phyloP scores from a whole-genome alignment of 2,888 invertebrate genomes.

The Baccha elongata region DNA sequence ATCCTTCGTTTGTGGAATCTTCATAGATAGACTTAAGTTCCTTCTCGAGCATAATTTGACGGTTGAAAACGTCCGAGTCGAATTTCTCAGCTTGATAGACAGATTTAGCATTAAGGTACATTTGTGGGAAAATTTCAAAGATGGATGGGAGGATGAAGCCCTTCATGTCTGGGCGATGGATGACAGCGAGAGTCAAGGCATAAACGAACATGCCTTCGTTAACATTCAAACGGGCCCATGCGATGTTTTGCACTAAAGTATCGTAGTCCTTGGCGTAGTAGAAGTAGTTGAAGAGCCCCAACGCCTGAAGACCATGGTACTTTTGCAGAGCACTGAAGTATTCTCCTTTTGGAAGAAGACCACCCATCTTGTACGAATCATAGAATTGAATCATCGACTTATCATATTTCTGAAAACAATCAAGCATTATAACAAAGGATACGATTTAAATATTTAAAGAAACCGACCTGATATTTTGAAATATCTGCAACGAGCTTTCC shows the following conservation, averaged over 20 bases:
- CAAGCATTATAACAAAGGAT: not conserved
- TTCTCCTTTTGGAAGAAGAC: slow-evolving; percentile 84
- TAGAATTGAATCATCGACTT: slow-evolving; percentile 78
- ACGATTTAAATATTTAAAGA: not conserved
- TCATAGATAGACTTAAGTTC: slow-evolving; percentile 77
- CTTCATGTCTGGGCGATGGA: slow-evolving; percentile 86
- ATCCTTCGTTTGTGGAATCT: slow-evolving; percentile 74
- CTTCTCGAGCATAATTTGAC: slow-evolving; percentile 82
- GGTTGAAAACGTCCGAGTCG: slow-evolving; percentile 83
- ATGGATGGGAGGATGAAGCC: slow-evolving; percentile 87
- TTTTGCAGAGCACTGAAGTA: slow-evolving; percentile 84
- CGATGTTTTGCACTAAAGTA: slow-evolving; percentile 87
- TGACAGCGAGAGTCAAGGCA: slow-evolving; percentile 85
- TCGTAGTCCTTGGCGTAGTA: slow-evolving; percentile 88
- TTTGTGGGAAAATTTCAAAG: slow-evolving; percentile 89
- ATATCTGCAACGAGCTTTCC: slow-evolving; percentile 74
- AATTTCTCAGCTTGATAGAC: slow-evolving; percentile 86
- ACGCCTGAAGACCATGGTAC: slow-evolving; percentile 84
- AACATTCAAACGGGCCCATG: slow-evolving; percentile 86
- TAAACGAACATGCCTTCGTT: slow-evolving; percentile 89
- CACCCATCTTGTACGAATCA: slow-evolving; percentile 79
- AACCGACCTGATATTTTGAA: slow-evolving; percentile 76
- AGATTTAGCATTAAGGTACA: slow-evolving; percentile 87
- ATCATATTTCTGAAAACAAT: slow-evolving; percentile 75
- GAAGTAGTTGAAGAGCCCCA: slow-evolving; percentile 86